phyloP scores from a whole-genome alignment of 2,797 vertebrate species.

The Acanthurus leucopareius region DNA sequence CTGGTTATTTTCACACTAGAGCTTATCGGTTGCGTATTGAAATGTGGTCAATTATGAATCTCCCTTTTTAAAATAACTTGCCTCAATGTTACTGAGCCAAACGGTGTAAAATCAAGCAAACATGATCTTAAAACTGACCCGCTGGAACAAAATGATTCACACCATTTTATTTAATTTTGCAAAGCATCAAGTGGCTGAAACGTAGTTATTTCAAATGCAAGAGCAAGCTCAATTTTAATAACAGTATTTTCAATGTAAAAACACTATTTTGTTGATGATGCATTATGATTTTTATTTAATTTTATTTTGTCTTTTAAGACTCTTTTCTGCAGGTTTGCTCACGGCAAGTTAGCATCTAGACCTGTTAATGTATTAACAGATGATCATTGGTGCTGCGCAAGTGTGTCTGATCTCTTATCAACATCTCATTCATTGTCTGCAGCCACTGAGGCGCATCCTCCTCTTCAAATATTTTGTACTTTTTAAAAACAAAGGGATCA shows the following conservation, averaged over 20 bases:
- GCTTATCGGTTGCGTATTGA: constrained; percentile 29
- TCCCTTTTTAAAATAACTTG: constrained; percentile 7
- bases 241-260: constrained; percentile 66
- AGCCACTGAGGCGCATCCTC: constrained; percentile 21
- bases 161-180: constrained; percentile 8
- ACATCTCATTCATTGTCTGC: constrained; percentile 7
- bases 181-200: constrained; percentile 19
- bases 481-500: constrained; percentile 51
- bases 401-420: no score
- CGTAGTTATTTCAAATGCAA: constrained; percentile 22
- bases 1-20: constrained; percentile 45
- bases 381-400: constrained; percentile 55
- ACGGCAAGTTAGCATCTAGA: constrained; percentile 5
- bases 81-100: constrained; percentile 51
- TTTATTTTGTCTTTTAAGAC: constrained; percentile 28
- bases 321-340: constrained; percentile 15
- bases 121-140: constrained; percentile 14
- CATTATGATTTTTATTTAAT: constrained; percentile 65
- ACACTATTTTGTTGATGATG: constrained; percentile 36
- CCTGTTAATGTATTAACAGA: constrained; percentile 41
- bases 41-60: constrained; percentile 35
- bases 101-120: constrained; percentile 11
- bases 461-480: constrained; percentile 35
- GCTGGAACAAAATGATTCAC: constrained; percentile 7
- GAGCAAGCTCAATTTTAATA: constrained; percentile 52